These are phyloP conservation scores for Catamblyrhynchus diadema DNA, from an alignment of 2,797 vertebrate genomes.

Conservation along the genomic window DNA sequence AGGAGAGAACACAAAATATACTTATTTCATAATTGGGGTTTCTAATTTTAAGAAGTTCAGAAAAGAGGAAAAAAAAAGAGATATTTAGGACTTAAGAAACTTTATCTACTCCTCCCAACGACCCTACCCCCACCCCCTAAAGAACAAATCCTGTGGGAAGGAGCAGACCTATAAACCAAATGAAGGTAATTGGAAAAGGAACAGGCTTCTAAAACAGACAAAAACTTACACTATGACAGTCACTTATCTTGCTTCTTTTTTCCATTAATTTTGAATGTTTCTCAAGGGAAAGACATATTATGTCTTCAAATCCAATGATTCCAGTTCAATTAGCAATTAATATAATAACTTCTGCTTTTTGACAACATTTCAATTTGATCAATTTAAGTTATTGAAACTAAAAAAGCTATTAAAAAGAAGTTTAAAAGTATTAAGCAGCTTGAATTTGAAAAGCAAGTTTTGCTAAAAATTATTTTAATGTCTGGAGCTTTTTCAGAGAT, in stretches of 20 bases:
- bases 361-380: not conserved
- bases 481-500: not conserved
- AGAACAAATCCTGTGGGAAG: not conserved
- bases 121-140: not conserved
- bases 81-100: not conserved
- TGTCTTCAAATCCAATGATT: not conserved
- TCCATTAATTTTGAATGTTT: not conserved
- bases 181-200: not conserved
- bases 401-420: not conserved
- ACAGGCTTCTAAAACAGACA: not conserved
- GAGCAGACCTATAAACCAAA: not conserved
- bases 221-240: not conserved
- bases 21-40: not conserved
- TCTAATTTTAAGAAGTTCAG: not conserved
- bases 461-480: not conserved
- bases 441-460: not conserved
- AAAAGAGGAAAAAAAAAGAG: not conserved
- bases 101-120: not conserved
- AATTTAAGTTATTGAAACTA: not conserved
- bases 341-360: not conserved
- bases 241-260: not conserved
- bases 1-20: not conserved
- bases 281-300: not conserved
- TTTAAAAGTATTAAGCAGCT: not conserved
- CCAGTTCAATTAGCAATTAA: not conserved